Conservation (phyloP, 2,888 invertebrate genomes). For the Apamea epomidion region DNA sequence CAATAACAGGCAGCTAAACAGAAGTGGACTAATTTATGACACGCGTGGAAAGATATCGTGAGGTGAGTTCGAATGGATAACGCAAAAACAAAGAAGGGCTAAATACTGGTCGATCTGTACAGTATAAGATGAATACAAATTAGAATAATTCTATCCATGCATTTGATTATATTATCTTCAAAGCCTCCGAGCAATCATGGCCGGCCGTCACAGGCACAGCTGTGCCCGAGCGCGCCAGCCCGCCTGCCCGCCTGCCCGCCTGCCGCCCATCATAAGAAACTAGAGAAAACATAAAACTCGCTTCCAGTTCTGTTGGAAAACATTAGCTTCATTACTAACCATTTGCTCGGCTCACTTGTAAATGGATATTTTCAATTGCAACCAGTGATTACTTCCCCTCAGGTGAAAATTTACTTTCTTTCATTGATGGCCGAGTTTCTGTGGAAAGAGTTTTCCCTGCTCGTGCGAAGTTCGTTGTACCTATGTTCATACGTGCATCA, state of each 20-base stretch:
- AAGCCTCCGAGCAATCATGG: slow-evolving; percentile 51
- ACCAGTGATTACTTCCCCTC: slow-evolving; percentile 77
- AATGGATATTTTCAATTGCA: slow-evolving; percentile 80
- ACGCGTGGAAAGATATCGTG: background rate
- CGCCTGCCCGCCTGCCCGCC: slow-evolving; percentile 31
- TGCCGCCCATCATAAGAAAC: slow-evolving; percentile 62
- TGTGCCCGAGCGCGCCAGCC: slow-evolving; percentile 33
- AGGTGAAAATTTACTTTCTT: slow-evolving; percentile 82
- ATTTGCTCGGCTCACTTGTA: slow-evolving; percentile 71
- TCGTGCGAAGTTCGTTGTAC: slow-evolving; percentile 38
- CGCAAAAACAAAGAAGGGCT: background rate
- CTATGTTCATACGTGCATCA: slow-evolving; percentile 8
- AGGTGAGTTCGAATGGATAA: background rate
- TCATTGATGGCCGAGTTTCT: slow-evolving; percentile 71
- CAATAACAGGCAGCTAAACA: slow-evolving; percentile 3
- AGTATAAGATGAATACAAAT: slow-evolving; percentile 18
- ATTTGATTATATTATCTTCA: slow-evolving; percentile 45
- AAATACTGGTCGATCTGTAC: slow-evolving; percentile 6
- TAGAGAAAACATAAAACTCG: slow-evolving; percentile 70
- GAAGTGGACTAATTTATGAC: slow-evolving; percentile 21
- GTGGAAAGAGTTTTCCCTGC: slow-evolving; percentile 66
- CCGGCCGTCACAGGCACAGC: slow-evolving; percentile 42
- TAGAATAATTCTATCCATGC: slow-evolving; percentile 36
- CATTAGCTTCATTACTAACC: slow-evolving; percentile 74
- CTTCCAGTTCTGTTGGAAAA: slow-evolving; percentile 71